Base-by-base conservation (phyloP, 2,113 vertebrate genomes). In the Orthonyx spaldingii region DNA sequence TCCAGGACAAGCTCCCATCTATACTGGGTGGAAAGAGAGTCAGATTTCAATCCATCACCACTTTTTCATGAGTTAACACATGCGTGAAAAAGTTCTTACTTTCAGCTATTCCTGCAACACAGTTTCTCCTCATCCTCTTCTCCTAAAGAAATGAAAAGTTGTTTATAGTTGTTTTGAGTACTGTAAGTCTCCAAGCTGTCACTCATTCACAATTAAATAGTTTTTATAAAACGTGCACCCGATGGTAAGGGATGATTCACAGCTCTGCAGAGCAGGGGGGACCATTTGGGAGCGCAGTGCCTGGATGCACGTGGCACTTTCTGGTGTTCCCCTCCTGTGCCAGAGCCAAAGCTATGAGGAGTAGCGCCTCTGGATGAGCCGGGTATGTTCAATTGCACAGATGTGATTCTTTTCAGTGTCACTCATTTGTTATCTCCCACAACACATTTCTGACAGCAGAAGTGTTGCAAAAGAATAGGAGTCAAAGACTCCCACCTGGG, bases 301-400 rank as follows among this genome's bases (percentile, higher is more conserved):
- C 18, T 57, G 42, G 46, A 35, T 28, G 17, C 22, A 13, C 33
- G 1, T 0, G 0, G 23, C 2, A 0, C 37, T 56, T 60, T 17
- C 11, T 6, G 1, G 6, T 19, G 49, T 20, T 37, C 32, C n/a
- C 24, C 68, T 82, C 35, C 24, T 14, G 16, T 37, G 56, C 41
- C 22, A 42, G 32, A 56, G 56, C 50, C 74, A 53, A 41, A 85
- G 46, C 44, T 52, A 11, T 0, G 6, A 80, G 61, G 6, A 28
- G 33, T 2, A 13, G n/a, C 39, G 13, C 33, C 33, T 80, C 57
- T 72, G 49, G 52, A 21, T 68, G 11, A 83, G 32, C 52, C 47
- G 21, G 16, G 37, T 19, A 7, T 9, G 5, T 28, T 4, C 3
- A 37, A 6, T 41, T 84, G 49, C 56, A 63, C 9, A 11, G 52